These are phyloP conservation scores for Varanus komodoensis DNA, from an alignment of 2,113 vertebrate genomes.

Conservation along the genomic window DNA sequence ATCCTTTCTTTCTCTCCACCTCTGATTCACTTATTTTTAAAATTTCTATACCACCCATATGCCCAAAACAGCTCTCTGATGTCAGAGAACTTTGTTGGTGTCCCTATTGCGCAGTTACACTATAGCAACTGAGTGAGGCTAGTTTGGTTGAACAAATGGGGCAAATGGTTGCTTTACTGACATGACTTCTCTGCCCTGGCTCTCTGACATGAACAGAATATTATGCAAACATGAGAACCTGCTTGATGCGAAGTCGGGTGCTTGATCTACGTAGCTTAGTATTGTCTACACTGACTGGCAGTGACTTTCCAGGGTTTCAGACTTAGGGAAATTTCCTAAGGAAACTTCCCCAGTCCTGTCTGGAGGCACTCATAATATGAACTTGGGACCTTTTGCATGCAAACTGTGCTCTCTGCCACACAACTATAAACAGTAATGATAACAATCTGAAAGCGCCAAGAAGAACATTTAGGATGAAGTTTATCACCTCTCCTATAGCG, in stretches of 20 bases:
- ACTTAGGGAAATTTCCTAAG: no score
- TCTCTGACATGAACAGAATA: not conserved
- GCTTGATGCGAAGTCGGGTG: not conserved
- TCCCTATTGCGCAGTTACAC: not conserved
- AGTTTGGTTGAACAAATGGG: not conserved
- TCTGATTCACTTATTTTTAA: no score
- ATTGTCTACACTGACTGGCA: not conserved
- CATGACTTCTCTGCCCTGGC: not conserved
- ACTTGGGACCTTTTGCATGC: not conserved
- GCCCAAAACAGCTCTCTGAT: no score
- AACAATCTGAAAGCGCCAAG: not conserved
- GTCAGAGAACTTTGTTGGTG: not conserved
- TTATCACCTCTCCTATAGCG: conserved; percentile 34
- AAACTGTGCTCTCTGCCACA: not conserved
- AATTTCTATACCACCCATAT: no score
- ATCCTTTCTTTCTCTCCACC: not conserved
- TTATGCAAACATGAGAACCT: not conserved
- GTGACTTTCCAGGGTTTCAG: no score
- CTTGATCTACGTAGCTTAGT: not conserved
- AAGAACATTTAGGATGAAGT: conserved; percentile 56
- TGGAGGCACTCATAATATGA: not conserved
- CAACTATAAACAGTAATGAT: not conserved
- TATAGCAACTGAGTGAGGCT: not conserved
- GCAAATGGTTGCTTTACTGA: not conserved
- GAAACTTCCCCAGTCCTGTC: not conserved